phyloP scores from a whole-genome alignment of 2,797 vertebrate genomes.

The Phaenicophaeus curvirostris region DNA sequence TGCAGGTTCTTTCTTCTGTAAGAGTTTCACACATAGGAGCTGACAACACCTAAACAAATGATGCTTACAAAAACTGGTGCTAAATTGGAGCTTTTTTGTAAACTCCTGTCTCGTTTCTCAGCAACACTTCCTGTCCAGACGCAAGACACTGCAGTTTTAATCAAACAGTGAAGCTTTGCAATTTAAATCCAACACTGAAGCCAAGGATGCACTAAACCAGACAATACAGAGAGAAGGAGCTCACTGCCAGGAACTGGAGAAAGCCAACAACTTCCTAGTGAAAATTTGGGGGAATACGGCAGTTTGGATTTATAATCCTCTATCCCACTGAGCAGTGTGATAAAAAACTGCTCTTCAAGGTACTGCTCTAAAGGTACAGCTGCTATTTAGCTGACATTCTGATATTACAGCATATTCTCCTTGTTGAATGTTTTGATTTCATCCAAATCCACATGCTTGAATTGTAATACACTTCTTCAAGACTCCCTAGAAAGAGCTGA shows the following conservation, averaged over 20 bases:
- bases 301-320: background rate
- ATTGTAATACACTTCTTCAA: background rate
- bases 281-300: background rate
- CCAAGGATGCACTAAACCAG: background rate
- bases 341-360: background rate
- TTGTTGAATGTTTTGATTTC: background rate
- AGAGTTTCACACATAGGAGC: background rate
- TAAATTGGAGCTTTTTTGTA: background rate
- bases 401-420: background rate
- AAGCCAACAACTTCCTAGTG: background rate
- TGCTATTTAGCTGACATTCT: background rate
- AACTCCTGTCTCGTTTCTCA: background rate
- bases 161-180: background rate
- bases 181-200: background rate
- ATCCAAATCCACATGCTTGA: background rate
- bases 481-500: background rate
- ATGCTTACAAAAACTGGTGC: background rate
- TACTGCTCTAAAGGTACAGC: background rate
- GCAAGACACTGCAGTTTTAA: background rate
- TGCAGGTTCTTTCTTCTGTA: background rate
- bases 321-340: background rate
- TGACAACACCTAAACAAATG: background rate
- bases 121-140: background rate
- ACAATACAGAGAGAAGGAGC: background rate
- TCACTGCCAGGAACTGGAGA: background rate